Conservation (phyloP, 2,797 vertebrate species). For the Atherinosoma microstoma region DNA sequence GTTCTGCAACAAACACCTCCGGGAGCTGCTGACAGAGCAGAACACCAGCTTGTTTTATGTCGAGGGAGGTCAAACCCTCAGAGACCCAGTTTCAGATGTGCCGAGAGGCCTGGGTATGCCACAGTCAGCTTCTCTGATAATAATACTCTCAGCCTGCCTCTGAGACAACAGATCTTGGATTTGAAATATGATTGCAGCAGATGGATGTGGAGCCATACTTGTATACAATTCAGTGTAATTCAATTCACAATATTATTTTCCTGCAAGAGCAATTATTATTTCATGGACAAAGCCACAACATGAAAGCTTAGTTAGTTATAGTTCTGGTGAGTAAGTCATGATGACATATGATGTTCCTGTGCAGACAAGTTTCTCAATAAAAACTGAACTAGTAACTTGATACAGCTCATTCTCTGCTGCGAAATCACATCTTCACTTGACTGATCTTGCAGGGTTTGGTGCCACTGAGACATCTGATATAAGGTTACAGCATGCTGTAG, state of each 20-base stretch:
- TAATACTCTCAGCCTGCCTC: background rate
- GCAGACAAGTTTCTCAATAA: background rate
- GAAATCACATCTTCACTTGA: background rate
- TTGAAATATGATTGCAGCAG: background rate
- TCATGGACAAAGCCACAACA: background rate
- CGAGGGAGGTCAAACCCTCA: background rate
- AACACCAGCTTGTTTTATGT: background rate
- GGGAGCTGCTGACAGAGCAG: slow-evolving; percentile 38
- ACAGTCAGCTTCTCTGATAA: background rate
- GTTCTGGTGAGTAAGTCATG: background rate
- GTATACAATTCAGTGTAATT: background rate
- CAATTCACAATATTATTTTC: background rate
- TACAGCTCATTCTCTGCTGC: background rate
- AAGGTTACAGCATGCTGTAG: background rate
- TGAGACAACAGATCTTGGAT: background rate
- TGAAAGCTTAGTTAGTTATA: background rate
- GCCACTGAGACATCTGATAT: background rate
- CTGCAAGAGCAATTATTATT: background rate
- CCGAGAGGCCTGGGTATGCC: slow-evolving; percentile 7
- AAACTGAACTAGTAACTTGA: background rate
- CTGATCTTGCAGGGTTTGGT: background rate
- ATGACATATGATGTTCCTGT: slow-evolving; percentile 3
- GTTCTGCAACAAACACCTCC: slow-evolving; percentile 2
- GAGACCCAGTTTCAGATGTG: slow-evolving; percentile 27
- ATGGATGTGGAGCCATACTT: background rate